These are phyloP conservation scores for Eucidaris tribuloides DNA, from an alignment of 35 echinoderm and acorn worm genomes.

Conservation along the genomic window DNA sequence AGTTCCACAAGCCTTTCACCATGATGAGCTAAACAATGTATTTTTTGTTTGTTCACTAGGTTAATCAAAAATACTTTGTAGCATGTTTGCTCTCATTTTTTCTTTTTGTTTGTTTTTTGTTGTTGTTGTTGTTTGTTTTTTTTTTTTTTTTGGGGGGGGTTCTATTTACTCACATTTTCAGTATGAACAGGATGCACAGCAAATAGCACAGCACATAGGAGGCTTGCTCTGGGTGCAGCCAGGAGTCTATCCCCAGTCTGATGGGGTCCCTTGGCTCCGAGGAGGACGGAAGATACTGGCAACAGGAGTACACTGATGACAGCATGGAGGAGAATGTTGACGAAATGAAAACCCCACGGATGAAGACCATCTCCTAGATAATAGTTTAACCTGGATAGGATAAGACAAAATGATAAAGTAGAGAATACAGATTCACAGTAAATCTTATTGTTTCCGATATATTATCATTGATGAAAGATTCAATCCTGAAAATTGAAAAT, in stretches of 20 bases:
- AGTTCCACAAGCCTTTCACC: no score
- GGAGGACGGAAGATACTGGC: slow-evolving; percentile 50
- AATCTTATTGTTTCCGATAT: no score
- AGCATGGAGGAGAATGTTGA: slow-evolving; percentile 82
- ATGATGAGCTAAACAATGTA: no score
- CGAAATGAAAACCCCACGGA: slow-evolving; percentile 77
- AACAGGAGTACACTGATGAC: slow-evolving; percentile 58
- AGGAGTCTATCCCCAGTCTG: not conserved
- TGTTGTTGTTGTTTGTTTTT: no score
- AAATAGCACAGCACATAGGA: slow-evolving; percentile 86
- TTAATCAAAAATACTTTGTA: no score
- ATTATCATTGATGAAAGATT: no score
- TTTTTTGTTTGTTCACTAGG: no score
- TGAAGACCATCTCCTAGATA: slow-evolving; percentile 71
- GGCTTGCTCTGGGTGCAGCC: slow-evolving; percentile 46
- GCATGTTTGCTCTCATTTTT: no score
- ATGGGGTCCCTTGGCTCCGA: slow-evolving; percentile 14
- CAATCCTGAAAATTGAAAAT: no score
- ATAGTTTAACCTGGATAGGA: slow-evolving; percentile 66
- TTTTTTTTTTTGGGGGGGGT: no score
- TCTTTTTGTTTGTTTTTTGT: no score
- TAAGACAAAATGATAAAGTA: not conserved
- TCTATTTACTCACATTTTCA: slow-evolving; percentile 88
- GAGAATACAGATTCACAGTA: no score
- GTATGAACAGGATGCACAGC: slow-evolving; percentile 93